Evolutionary conservation across 2,888 invertebrate genomes (phyloP), one percentile per base, ranked within the genome.

Genomic region (Catocala nupta): DNA sequence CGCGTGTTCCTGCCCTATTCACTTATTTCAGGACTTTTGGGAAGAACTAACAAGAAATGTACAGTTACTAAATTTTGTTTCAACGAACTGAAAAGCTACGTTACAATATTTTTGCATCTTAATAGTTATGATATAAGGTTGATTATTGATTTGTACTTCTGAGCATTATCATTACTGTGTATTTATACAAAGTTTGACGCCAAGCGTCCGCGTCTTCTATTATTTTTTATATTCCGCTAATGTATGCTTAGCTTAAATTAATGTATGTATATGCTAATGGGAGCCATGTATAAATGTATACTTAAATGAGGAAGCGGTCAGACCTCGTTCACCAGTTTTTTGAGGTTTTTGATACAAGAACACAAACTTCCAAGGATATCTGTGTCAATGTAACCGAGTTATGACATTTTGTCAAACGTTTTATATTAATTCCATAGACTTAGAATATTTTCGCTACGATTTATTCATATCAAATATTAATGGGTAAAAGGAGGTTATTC

Each of bases 291-390:
- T 25, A 39, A 45, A 53, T 43, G 11, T 8, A 43, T 47, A 47
- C 13, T 16, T 56, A 42, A 49, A 73, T 53, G 55, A 65, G 70
- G 76, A 76, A 68, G 58, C 70, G 11, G 2, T 8, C 1, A 55
- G 71, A 53, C 67, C 63, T 75, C 62, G 47, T 65, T 66, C 65
- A 56, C 62, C 12, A 25, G 48, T 70, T 52, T 75, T 72, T 75
- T 71, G 47, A 39, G 10, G 48, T 47, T 42, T 48, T 39, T n/a
- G 12, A 59, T 51, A 64, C 47, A 56, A 55, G 59, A 61, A 67
- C 58, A 59, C n/a, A 49, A 55, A 36, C 50, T 10, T 55, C 59
- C 60, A 72, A 72, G 68, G 68, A 68, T 54, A 75, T 16, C 48
- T 48, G 13, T 53, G 53, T 49, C 59, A 53, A 43, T 42, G 47